These are phyloP conservation scores for Xenus cinereus DNA, from an alignment of 2,113 vertebrate species.

Conservation along the genomic window DNA sequence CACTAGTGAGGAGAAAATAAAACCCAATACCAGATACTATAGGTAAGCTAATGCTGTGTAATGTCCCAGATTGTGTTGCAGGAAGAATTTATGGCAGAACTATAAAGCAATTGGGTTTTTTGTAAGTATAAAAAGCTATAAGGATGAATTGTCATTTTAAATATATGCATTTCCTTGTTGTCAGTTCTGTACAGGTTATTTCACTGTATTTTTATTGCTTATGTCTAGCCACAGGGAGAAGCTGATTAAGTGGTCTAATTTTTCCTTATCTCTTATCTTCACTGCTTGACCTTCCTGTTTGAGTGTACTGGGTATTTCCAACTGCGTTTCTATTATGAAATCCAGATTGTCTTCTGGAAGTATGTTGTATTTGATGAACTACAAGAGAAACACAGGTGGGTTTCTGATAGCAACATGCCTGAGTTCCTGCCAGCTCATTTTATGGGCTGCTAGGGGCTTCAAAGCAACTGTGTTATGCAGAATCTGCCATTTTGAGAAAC, in stretches of 20 bases:
- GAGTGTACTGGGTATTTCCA: background rate
- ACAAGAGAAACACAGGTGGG: slow-evolving; percentile 15
- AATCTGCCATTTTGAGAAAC: background rate
- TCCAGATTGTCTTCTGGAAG: slow-evolving; percentile 35
- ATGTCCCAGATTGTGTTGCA: background rate
- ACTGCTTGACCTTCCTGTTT: slow-evolving; percentile 36
- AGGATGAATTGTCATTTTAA: background rate
- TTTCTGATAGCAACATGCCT: slow-evolving; percentile 8
- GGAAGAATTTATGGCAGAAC: background rate
- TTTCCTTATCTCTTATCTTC: slow-evolving; percentile 34
- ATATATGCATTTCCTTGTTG: background rate
- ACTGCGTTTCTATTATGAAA: background rate
- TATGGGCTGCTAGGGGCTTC: background rate
- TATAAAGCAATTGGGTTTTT: background rate
- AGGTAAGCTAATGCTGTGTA: background rate
- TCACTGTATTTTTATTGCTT: background rate
- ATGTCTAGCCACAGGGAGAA: background rate
- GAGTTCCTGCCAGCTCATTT: background rate
- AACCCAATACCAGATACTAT: background rate
- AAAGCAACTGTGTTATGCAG: background rate
- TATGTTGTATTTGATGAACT: background rate
- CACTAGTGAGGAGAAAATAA: background rate
- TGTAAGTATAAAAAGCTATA: background rate
- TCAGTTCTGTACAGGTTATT: background rate
- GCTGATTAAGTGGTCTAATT: slow-evolving; percentile 28